These are phyloP conservation scores for Tuberolachnus salignus DNA, from an alignment of 2,888 invertebrate species.

Conservation along the genomic window DNA sequence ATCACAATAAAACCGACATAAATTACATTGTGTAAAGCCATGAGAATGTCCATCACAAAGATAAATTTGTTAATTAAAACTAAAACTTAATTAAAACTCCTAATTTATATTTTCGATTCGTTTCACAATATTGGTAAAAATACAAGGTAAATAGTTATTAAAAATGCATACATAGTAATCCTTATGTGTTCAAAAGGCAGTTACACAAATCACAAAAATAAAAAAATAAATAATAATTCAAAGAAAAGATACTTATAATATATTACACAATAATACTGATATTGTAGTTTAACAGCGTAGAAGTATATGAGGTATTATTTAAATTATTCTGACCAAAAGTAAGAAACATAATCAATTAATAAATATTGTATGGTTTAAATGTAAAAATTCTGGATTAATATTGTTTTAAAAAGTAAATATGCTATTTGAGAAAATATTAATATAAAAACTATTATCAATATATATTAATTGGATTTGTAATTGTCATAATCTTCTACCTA, in stretches of 20 bases:
- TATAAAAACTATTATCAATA: constrained; percentile 9
- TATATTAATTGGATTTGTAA: constrained; percentile 3
- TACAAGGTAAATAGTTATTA: background rate
- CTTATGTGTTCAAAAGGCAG: constrained; percentile 18
- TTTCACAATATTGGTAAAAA: constrained; percentile 6
- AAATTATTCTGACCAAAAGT: background rate
- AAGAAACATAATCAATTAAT: background rate
- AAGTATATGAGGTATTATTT: constrained; percentile 26
- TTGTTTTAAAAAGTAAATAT: background rate
- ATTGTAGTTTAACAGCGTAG: constrained; percentile 41
- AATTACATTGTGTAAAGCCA: constrained; percentile 5
- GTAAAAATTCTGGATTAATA: background rate
- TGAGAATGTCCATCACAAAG: constrained; percentile 11
- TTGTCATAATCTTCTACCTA: constrained; percentile 21
- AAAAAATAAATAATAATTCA: constrained; percentile 16
- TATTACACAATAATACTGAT: constrained; percentile 36
- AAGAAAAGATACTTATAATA: constrained; percentile 14
- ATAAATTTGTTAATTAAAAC: background rate
- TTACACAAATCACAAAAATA: constrained; percentile 20
- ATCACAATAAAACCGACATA: constrained; percentile 21
- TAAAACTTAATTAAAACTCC: too few relatives aligned
- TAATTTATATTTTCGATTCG: background rate
- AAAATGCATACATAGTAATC: constrained; percentile 19
- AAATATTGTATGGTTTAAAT: background rate
- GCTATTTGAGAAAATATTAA: background rate